phyloP scores from a whole-genome alignment of 2,888 invertebrate genomes.

The Toxonevra muliebris region DNA sequence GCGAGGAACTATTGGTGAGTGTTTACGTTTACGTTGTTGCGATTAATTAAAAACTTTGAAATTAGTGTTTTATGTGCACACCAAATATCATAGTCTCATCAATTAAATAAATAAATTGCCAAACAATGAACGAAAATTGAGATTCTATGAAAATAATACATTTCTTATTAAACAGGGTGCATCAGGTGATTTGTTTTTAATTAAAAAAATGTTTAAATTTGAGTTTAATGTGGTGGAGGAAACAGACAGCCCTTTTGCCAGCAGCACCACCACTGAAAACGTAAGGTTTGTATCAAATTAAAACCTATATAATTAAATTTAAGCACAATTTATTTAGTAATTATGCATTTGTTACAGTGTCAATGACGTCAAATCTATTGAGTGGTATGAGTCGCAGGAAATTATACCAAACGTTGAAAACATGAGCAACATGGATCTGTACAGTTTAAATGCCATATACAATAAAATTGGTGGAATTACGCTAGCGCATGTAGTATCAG shows the following conservation, averaged over 20 bases:
- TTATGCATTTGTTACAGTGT: not conserved
- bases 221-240: constrained; percentile 53
- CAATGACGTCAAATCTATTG: not conserved
- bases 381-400: constrained; percentile 55
- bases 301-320: not conserved
- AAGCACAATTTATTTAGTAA: not conserved
- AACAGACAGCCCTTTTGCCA: constrained; percentile 26
- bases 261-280: not conserved
- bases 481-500: constrained; percentile 51
- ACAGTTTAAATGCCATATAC: constrained; percentile 51
- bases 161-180: too few relatives aligned
- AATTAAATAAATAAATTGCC: too few relatives aligned
- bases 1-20: too few relatives aligned
- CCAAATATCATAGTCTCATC: too few relatives aligned
- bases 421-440: constrained; percentile 51
- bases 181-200: not conserved
- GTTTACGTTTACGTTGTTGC: too few relatives aligned
- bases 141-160: too few relatives aligned
- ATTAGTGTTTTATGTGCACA: too few relatives aligned
- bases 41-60: too few relatives aligned
- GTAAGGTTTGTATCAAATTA: constrained; percentile 13
- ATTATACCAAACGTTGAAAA: constrained; percentile 42
- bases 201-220: constrained; percentile 56
- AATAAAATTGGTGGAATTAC: constrained; percentile 41
- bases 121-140: too few relatives aligned